Evolutionary conservation across 2,888 invertebrate species (phyloP), one percentile per base, ranked within the genome.

Genomic region (Leistus spinibarbis): DNA sequence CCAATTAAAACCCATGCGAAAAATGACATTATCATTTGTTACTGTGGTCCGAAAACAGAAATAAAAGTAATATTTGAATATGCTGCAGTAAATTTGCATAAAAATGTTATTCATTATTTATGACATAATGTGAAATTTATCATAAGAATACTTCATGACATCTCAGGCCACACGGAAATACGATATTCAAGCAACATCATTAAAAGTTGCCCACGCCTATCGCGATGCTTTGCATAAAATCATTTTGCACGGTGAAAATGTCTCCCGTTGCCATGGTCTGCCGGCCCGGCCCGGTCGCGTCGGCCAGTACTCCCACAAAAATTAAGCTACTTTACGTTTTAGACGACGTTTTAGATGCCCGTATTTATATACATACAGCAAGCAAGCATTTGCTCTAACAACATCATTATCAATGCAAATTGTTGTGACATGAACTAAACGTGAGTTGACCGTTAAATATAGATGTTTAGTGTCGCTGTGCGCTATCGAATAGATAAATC

Each of bases 121-220:
- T 66, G 72, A 72, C 65, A 72, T 72, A 66, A 65, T 72, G 57
- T 66, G 65, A 66, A 65, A 72, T 72, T 72, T 72, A 72, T 72
- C 72, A 72, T 72, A 72, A 65, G 72, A 72, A 72, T 63, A 54
- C 54, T 54, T 23, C 64, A 54, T 64, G 71, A 71, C 71, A 71
- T 71, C 63, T 64, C 64, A 24, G 71, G 71, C 71, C 71, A 71
- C 71, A 71, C 71, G 71, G 71, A 71, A 71, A 71, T 64, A 64
- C 54, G 63, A 71, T 71, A 64, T 64, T 22, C 64, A 16, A 64
- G 71, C 71, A 71, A 64, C 64, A 64, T 71, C 71, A 71, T 71
- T 71, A 71, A 71, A 71, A 71, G 13, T 71, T 71, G 62, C 71
- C 64, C 71, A 71, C 71, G 71, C 71, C 63, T 62, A 23, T 60